Base-by-base conservation (phyloP, 2,797 vertebrate genomes). In the Lagodon rhomboides region DNA sequence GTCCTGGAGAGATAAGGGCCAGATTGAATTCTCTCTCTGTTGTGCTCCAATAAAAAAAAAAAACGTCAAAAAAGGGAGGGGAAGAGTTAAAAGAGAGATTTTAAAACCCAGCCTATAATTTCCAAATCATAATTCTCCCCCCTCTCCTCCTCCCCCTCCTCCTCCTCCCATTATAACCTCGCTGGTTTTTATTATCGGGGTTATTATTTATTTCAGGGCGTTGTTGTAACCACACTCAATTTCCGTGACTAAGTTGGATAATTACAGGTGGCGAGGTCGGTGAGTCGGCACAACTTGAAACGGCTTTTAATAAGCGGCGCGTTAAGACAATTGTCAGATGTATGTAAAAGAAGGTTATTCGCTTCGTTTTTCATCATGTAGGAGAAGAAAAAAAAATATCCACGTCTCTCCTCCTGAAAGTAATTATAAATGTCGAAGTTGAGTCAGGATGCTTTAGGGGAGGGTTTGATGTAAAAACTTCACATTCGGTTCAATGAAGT, bases 401-500 rank as follows among this genome's bases (percentile, higher is more conserved):
- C 60, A 68, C 27, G 70, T 82, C 60, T 82, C 60, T 88, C 51
- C 87, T 92, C 88, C 87, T 93, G 80, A 88, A 92, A 93, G 91
- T 93, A 93, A 95, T 95, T 94, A 93, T 85, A 93, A 94, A 94
- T 93, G 94, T 95, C 95, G 30, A 96, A 96, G 96, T 94, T 94
- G 96, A 96, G 96, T 95, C 86, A 93, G 91, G 92, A 95, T 80
- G 96, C 96, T 97, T 95, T 95, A 93, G 30, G 30, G 30, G 95
- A n/a, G 96, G 96, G 95, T 90, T 90, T 94, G 96, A 95, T 95
- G 95, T 95, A 96, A 34, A 96, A 97, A 97, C 96, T 97, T 97
- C 95, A 95, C 96, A 96, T 96, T 95, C 94, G 96, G 95, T 95
- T 97, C 97, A 97, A 94, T 97, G 95, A 96, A 97, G 97, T 95